Evolutionary conservation across 2,113 vertebrate species (phyloP).

Genomic region (Terrapene triunguis): DNA sequence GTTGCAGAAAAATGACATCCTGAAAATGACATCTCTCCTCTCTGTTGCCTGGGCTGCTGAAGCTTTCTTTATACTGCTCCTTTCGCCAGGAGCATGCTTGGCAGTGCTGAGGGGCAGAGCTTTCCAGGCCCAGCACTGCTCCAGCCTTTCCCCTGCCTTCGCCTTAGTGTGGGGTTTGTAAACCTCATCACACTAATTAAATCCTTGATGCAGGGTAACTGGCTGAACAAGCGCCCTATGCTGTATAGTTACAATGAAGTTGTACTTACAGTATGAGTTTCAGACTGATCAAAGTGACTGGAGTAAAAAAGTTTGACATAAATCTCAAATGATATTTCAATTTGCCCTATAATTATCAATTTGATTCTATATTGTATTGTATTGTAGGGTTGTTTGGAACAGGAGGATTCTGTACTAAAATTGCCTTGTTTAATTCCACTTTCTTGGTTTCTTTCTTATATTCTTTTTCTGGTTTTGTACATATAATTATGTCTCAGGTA

Average conservation of each 20-base stretch:
- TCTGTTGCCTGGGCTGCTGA: not conserved
- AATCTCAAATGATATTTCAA: not conserved
- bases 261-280: not conserved
- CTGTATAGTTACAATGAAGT: not conserved
- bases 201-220: not conserved
- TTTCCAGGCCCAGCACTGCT: too few species aligned
- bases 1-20: not conserved
- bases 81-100: not conserved
- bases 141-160: not conserved
- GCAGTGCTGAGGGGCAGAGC: too few species aligned
- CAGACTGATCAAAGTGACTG: not conserved
- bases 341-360: conserved; percentile 5
- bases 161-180: not conserved
- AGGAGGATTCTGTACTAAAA: not conserved
- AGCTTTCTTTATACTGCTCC: not conserved
- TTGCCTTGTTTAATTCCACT: not conserved
- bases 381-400: not conserved
- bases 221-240: not conserved
- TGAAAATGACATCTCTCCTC: not conserved
- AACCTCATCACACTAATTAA: not conserved
- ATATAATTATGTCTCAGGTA: not conserved
- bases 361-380: not conserved
- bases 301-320: not conserved
- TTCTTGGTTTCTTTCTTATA: not conserved
- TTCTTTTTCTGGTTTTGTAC: not conserved